These are phyloP conservation scores for Myotis davidii DNA, from an alignment of 2,113 vertebrate species.

Conservation along the genomic window DNA sequence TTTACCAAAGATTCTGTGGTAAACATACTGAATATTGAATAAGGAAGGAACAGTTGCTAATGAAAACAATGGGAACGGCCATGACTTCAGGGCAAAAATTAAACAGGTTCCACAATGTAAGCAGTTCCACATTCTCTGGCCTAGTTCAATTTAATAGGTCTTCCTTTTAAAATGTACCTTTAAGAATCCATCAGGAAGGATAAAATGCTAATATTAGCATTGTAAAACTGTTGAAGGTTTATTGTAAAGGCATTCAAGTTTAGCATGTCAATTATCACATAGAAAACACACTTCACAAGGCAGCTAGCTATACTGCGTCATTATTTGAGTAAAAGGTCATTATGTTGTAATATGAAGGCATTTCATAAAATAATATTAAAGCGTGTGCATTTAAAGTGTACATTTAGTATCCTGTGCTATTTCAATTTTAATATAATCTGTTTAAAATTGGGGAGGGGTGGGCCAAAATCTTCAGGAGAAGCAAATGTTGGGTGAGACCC, in stretches of 20 bases:
- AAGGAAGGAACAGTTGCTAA: conserved; percentile 50
- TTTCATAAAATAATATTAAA: conserved; percentile 37
- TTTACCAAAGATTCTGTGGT: conserved; percentile 1
- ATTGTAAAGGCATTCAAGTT: background rate
- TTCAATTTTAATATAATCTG: conserved; percentile 26
- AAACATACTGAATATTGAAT: background rate
- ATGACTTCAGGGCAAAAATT: background rate
- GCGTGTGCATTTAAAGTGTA: background rate
- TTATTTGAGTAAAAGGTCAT: conserved; percentile 29
- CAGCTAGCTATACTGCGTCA: background rate
- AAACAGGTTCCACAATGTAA: background rate
- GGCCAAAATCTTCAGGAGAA: background rate
- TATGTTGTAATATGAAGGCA: background rate
- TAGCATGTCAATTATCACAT: conserved; percentile 34
- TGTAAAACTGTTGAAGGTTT: background rate
- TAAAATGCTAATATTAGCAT: background rate
- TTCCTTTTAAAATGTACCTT: conserved; percentile 9
- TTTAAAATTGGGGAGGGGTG: conserved; percentile 16
- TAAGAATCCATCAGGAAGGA: conserved; percentile 38
- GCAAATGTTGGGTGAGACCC: background rate
- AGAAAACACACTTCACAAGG: background rate
- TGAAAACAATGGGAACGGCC: background rate
- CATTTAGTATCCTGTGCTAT: background rate
- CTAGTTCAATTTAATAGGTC: background rate
- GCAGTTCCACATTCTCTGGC: background rate